Conservation (phyloP, 1,140 invertebrate species). For the Pachypsylla venusta region DNA sequence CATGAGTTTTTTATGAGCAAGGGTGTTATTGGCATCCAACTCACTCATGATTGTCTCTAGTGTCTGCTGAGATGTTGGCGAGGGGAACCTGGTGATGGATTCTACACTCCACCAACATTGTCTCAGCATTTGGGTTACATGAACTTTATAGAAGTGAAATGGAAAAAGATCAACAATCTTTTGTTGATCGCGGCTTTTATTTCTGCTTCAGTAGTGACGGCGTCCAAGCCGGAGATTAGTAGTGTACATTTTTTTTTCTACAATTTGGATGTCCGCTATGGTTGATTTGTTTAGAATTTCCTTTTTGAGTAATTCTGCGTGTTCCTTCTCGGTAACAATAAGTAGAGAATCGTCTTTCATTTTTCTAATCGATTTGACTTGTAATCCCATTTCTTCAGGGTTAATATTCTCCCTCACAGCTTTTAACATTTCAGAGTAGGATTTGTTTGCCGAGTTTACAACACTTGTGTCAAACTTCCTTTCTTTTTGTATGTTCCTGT, state of each 20-base stretch:
- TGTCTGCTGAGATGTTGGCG: too few relatives aligned
- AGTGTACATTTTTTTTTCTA: not conserved
- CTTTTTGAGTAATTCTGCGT: not conserved
- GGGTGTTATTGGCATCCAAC: too few relatives aligned
- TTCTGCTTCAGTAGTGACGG: not conserved
- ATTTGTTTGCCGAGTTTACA: not conserved
- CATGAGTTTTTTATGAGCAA: too few relatives aligned
- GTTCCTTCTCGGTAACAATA: not conserved
- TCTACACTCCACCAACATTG: too few relatives aligned
- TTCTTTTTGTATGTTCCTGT: not conserved
- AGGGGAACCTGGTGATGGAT: too few relatives aligned
- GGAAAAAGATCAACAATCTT: too few relatives aligned
- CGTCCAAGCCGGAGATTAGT: not conserved
- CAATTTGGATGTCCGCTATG: not conserved
- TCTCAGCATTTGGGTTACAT: too few relatives aligned
- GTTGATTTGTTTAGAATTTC: not conserved
- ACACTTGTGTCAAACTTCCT: not conserved
- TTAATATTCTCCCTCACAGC: not conserved
- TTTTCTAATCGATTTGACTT: not conserved
- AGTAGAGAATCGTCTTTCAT: not conserved
- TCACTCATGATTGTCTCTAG: too few relatives aligned
- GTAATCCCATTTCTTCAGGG: not conserved
- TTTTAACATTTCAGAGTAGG: not conserved
- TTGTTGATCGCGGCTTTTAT: not conserved
- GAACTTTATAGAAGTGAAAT: too few relatives aligned